Evolutionary conservation across 1,140 invertebrate genomes (phyloP).

Genomic region (Agrilus planipennis): DNA sequence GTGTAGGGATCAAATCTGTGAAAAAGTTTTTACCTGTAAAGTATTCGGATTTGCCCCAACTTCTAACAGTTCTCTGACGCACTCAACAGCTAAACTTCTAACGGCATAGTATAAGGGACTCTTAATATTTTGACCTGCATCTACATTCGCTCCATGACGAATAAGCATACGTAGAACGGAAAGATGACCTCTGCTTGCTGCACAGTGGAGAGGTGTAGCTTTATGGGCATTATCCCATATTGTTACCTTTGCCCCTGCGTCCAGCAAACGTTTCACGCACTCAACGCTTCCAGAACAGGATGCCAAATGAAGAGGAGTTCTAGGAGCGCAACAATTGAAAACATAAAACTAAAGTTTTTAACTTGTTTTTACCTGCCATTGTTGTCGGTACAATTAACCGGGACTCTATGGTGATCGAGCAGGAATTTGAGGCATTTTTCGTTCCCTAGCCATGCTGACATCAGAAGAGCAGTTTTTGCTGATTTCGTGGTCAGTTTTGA

Average conservation of each 20-base stretch:
- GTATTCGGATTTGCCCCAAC: slow-evolving; percentile 63
- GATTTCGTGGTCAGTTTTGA: too few species aligned
- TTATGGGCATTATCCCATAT: slow-evolving; percentile 52
- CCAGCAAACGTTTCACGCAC: slow-evolving; percentile 50
- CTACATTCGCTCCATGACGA: slow-evolving; percentile 53
- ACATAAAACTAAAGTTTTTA: too few species aligned
- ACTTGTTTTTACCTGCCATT: slow-evolving; percentile 39
- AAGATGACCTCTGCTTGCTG: slow-evolving; percentile 51
- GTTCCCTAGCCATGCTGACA: slow-evolving; percentile 41
- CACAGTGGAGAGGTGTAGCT: slow-evolving; percentile 64
- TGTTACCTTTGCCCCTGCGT: slow-evolving; percentile 49
- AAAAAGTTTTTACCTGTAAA: slow-evolving; percentile 44
- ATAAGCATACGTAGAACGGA: slow-evolving; percentile 47
- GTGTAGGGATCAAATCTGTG: background rate
- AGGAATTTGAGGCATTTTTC: slow-evolving; percentile 32
- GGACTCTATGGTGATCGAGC: slow-evolving; percentile 33
- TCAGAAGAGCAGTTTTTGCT: slow-evolving; percentile 29
- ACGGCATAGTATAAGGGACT: slow-evolving; percentile 66
- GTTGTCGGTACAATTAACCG: slow-evolving; percentile 35
- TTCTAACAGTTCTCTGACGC: slow-evolving; percentile 52
- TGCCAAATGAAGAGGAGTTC: slow-evolving; percentile 67
- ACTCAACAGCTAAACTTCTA: slow-evolving; percentile 51
- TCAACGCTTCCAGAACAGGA: slow-evolving; percentile 51
- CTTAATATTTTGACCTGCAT: slow-evolving; percentile 48
- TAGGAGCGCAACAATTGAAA: slow-evolving; percentile 30